Conservation (phyloP, 2,113 vertebrate species). For the Bolborhynchus lineola region DNA sequence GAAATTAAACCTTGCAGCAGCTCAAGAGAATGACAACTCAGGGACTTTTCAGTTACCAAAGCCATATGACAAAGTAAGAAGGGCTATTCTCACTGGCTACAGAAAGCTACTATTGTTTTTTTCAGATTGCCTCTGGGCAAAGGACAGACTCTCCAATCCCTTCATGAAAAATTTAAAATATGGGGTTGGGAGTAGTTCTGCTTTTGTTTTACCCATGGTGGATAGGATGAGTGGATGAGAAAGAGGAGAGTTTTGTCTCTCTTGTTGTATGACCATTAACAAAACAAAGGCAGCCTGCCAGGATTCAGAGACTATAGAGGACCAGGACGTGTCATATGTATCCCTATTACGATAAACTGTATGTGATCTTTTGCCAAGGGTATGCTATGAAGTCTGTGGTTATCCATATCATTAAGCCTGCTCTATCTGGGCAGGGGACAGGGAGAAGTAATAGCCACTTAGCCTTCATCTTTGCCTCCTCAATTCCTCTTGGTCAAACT, state of each 20-base stretch:
- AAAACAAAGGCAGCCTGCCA: background rate
- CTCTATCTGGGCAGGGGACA: background rate
- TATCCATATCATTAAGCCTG: background rate
- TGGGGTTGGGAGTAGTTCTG: background rate
- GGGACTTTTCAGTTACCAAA: background rate
- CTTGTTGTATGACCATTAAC: background rate
- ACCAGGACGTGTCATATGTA: accelerated
- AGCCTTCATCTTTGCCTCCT: background rate
- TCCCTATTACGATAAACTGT: background rate
- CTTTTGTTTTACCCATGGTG: background rate
- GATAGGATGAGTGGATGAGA: background rate
- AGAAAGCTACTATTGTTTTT: background rate
- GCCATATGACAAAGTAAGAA: background rate
- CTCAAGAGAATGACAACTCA: background rate
- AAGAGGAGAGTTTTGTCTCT: background rate
- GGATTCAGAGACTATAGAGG: background rate
- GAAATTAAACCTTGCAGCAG: background rate
- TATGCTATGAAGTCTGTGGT: background rate
- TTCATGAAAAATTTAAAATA: background rate
- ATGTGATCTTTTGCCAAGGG: background rate
- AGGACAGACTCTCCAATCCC: background rate
- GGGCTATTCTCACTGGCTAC: background rate
- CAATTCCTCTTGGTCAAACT: background rate
- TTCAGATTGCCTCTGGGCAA: background rate
- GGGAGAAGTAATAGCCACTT: background rate